Base-by-base conservation (phyloP, 2,797 vertebrate species). In the Sternarchorhynchus goeldii region DNA sequence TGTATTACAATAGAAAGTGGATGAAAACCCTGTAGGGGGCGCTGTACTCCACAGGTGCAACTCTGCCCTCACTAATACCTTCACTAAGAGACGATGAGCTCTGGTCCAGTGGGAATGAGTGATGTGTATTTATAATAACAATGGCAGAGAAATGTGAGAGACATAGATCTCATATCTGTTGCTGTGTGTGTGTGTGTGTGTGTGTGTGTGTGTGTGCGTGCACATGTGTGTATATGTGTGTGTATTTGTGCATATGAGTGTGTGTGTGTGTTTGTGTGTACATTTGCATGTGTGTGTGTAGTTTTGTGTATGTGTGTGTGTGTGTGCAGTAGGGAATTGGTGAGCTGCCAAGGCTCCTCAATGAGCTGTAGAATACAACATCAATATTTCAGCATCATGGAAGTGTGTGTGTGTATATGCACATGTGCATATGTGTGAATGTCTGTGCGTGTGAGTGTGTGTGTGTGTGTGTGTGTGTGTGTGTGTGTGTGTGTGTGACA, bases 371-470 rank as follows among this genome's bases (percentile, higher is more conserved):
- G 88, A 78, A 86, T 73, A 81, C 75, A 87, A 88, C 91, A 93
- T 94, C 87, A 93, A 92, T 92, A 92, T 93, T 93, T 93, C 82
- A 93, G 91, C 91, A 93, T 93, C 92, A 93, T 88, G 73, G 75
- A 57, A 4, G n/a, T 10, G 18, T 50, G 20, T 12, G 34, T 70
- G 39, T 63, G 53, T 58, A 12, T 56, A 16, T 29, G 67, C 56
- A 50, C 32, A 55, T 53, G 66, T 68, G 55, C 87, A 80, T 80
- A 67, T 76, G 80, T 81, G 60, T 41, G 76, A 73, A 78, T 81
- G 60, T 41, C 73, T 31, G 70, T 79, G 71, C 58, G 75, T 69
- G 73, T 67, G 77, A 73, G 60, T 21, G 63, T 36, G 65, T 77
- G 75, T 53, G 74, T 18, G 67, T 85, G 82, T 80, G 70, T 76